phyloP scores from a whole-genome alignment of 2,888 invertebrate species.

The Coremacera marginata region DNA sequence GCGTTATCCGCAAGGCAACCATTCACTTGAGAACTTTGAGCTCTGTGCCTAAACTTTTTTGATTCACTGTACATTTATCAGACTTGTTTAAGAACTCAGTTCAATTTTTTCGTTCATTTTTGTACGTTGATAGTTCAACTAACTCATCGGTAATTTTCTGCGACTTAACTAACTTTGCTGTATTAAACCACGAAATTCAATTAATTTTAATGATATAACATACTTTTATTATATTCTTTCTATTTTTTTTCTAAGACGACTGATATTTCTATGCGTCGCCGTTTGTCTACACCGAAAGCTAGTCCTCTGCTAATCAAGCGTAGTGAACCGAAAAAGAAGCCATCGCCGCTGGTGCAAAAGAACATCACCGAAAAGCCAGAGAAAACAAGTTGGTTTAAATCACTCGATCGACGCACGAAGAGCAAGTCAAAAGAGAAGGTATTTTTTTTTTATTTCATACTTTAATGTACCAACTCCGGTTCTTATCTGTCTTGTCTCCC shows the following conservation, averaged over 20 bases:
- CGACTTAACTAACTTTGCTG: no score
- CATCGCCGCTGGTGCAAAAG: constrained; percentile 66
- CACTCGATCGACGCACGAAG: constrained; percentile 79
- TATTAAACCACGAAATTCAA: no score
- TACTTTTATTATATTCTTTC: background rate
- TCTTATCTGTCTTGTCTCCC: background rate
- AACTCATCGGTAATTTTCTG: no score
- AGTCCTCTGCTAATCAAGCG: constrained; percentile 76
- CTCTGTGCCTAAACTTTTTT: no score
- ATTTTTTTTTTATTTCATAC: background rate
- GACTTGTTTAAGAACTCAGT: no score
- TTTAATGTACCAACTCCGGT: background rate
- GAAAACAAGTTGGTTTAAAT: constrained; percentile 83
- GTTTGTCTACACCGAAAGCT: constrained; percentile 82
- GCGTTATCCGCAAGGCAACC: no score
- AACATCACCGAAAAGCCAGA: constrained; percentile 64
- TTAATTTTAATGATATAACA: background rate
- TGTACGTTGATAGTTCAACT: no score
- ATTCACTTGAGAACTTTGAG: no score
- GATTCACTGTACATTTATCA: no score
- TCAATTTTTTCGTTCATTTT: no score
- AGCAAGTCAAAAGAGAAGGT: constrained; percentile 73
- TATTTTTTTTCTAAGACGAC: constrained; percentile 52
- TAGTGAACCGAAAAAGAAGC: constrained; percentile 70
- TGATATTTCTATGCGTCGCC: constrained; percentile 79